Evolutionary conservation across 2,888 invertebrate genomes (phyloP).

Genomic region (Rotaria macrura): DNA sequence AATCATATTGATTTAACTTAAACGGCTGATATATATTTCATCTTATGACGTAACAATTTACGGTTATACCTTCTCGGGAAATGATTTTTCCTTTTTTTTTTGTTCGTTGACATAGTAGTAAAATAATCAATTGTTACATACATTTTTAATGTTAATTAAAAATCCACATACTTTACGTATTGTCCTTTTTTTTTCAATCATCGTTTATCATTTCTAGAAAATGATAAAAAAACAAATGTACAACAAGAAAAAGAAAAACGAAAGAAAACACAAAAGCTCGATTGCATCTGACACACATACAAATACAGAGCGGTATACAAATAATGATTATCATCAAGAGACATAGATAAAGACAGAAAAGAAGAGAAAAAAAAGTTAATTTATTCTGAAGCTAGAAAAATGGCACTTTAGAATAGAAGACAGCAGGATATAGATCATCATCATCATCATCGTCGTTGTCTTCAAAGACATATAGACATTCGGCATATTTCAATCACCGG

Average conservation of each 20-base stretch:
- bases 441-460: not conserved
- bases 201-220: not conserved
- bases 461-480: not conserved
- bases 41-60: not conserved
- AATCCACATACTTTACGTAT: not conserved
- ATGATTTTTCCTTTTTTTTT: not conserved
- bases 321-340: not conserved
- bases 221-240: not conserved
- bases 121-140: not conserved
- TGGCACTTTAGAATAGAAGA: not conserved
- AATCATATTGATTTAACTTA: conserved; percentile 8
- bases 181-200: not conserved
- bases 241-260: not conserved
- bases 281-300: not conserved
- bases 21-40: not conserved
- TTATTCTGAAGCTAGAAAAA: not conserved
- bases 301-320: not conserved
- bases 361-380: not conserved
- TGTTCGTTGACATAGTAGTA: not conserved
- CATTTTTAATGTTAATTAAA: not conserved
- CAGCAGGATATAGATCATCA: not conserved
- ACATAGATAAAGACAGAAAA: not conserved
- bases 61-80: not conserved
- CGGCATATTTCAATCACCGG: conserved; percentile 8
- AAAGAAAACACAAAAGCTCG: not conserved